Conservation (phyloP, 2,888 invertebrate species). For the Drosophila stalkeri region DNA sequence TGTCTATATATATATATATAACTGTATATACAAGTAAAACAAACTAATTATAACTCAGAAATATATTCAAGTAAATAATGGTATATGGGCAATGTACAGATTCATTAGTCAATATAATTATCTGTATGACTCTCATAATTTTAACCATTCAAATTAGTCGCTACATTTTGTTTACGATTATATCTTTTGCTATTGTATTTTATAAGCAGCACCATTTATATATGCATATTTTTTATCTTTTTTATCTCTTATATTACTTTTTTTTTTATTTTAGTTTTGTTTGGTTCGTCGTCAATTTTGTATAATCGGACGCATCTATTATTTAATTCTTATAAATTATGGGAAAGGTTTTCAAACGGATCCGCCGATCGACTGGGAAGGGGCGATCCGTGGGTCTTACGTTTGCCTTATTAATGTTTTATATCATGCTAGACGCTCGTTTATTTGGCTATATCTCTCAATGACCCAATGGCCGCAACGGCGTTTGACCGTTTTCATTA, state of each 20-base stretch:
- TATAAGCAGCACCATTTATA: conserved; percentile 8
- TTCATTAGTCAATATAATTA: conserved; percentile 40
- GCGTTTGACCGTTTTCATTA: conserved; percentile 48
- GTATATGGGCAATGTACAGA: not conserved
- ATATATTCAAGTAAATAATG: conserved; percentile 1
- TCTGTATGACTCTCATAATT: conserved; percentile 15
- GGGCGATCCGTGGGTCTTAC: conserved; percentile 6
- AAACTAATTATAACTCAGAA: conserved; percentile 1
- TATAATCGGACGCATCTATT: conserved; percentile 30
- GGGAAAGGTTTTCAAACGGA: conserved; percentile 21
- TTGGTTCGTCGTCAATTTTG: conserved; percentile 14
- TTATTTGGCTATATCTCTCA: conserved; percentile 55
- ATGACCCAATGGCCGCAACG: conserved; percentile 48
- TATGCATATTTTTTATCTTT: conserved; percentile 21
- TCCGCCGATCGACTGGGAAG: conserved; percentile 1
- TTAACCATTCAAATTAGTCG: conserved; percentile 34
- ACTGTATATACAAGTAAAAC: not conserved
- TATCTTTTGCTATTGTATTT: conserved; percentile 10
- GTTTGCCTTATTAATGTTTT: conserved; percentile 54
- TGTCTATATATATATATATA: not conserved
- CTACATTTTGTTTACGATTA: conserved; percentile 27
- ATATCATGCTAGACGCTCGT: conserved; percentile 76
- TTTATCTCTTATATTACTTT: conserved; percentile 10
- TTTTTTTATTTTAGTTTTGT: conserved; percentile 31
- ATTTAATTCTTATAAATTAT: conserved; percentile 58